Evolutionary conservation across 2,888 invertebrate species (phyloP), one percentile per base, ranked within the genome.

Genomic region (Rambutsinella grinnellia): DNA sequence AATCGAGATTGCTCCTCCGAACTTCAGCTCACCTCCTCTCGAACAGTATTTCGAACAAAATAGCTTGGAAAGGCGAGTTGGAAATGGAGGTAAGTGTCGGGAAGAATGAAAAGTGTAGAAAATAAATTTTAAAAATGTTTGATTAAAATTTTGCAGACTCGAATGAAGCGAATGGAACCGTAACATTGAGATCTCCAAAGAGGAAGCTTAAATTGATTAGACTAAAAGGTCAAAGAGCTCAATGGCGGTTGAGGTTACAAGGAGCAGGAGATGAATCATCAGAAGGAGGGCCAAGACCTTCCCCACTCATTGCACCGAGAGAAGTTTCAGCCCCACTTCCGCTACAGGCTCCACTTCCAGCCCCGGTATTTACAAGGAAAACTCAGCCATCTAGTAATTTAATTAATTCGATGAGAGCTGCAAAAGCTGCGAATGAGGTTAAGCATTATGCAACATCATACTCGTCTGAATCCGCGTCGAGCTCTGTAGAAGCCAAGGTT

Each of bases 181-280:
- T 65, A 28, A 60, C 67, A n/a, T 44, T 66, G 1, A 36, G 62
- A 3, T 67, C 68, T 1, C 68, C 68, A n/a, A 68, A 68, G 44
- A 17, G 81, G 13, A 83, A 81, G 67, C 58, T 83, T 15, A 82
- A 82, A 54, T 65, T 83, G n/a, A 81, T 83, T 49, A 70, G 82
- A 2, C 51, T 78, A 21, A 83, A 82, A 51, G 83, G 83, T 26
- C 80, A 82, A 49, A 27, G 80, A 27, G 82, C 81, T 21, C 83
- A 83, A 61, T 83, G 83, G 83, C 75, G 80, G 53, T 60, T 83
- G 44, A 74, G 78, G 46, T 19, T 81, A 47, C 76, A 79, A 24
- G 78, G 78, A 19, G 57, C 54, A 17, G 72, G 71, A 3, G 75
- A 79, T 6, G n/a, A n/a, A 3, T 28, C 21, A 1, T 58, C 63